Evolutionary conservation across 1,140 invertebrate genomes (phyloP).

Genomic region (Neocloeon triangulifer): DNA sequence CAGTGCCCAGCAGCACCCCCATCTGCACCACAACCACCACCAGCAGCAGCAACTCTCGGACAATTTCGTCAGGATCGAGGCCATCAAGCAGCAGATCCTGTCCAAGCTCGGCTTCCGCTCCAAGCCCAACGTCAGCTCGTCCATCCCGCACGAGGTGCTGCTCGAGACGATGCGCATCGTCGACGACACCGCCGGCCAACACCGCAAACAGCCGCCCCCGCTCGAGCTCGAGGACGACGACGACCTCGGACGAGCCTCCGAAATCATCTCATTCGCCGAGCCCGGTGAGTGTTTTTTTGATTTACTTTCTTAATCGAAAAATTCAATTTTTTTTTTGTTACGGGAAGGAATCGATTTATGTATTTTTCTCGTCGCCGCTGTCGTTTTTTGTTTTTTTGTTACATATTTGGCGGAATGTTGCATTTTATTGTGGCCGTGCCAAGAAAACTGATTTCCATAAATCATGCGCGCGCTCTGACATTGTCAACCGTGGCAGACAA

Average conservation of each 20-base stretch:
- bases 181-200: constrained; percentile 18
- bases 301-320: no score
- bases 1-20: constrained; percentile 3
- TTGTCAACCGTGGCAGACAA: no score
- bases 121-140: constrained; percentile 43
- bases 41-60: constrained; percentile 21
- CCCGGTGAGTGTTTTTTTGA: no score
- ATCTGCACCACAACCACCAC: constrained; percentile 2
- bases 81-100: constrained; percentile 53
- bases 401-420: no score
- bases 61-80: constrained; percentile 38
- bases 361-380: no score
- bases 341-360: no score
- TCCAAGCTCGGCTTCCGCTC: constrained; percentile 41
- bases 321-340: no score
- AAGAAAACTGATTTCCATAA: no score
- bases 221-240: constrained; percentile 38
- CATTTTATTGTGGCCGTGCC: no score
- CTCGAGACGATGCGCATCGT: constrained; percentile 42
- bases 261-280: constrained; percentile 62
- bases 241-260: constrained; percentile 52
- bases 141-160: constrained; percentile 37
- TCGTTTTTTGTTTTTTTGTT: no score
- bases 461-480: no score
- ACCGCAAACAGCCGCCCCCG: constrained; percentile 11